Conservation (phyloP, 2,113 vertebrate genomes). For the Hystrix brachyura region DNA sequence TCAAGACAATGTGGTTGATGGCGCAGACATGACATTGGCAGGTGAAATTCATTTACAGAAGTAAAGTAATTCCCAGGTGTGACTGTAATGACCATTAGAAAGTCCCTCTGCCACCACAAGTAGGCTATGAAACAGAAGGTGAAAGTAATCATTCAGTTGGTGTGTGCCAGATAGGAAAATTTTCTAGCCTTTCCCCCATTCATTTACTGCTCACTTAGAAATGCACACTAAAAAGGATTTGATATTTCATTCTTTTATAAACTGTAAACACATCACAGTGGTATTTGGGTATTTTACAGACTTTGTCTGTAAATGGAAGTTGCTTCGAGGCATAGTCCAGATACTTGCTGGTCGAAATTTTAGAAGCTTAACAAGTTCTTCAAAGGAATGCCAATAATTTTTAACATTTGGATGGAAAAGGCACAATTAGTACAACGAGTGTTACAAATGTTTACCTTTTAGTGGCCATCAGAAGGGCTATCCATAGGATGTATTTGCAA, state of each 20-base stretch:
- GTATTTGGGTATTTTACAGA: constrained; percentile 80
- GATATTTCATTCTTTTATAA: constrained; percentile 70
- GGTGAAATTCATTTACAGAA: constrained; percentile 79
- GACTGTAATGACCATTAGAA: constrained; percentile 53
- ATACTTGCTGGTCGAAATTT: constrained; percentile 70
- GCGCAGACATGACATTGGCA: constrained; percentile 71
- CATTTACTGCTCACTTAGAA: constrained; percentile 77
- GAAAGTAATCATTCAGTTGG: constrained; percentile 53
- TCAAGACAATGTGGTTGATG: constrained; percentile 67
- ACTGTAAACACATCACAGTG: constrained; percentile 73
- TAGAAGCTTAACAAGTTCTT: constrained; percentile 70
- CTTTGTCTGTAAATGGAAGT: constrained; percentile 79
- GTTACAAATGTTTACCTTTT: constrained; percentile 18
- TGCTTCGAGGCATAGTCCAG: constrained; percentile 78
- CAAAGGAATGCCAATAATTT: constrained; percentile 76
- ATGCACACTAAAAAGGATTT: constrained; percentile 69
- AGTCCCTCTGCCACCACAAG: constrained; percentile 8
- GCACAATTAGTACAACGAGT: constrained; percentile 47
- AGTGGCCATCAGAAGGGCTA: constrained; percentile 42
- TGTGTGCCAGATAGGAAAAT: constrained; percentile 20
- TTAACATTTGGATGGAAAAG: constrained; percentile 61
- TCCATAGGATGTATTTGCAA: constrained; percentile 59
- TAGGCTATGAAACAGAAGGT: constrained; percentile 31
- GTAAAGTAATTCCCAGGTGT: constrained; percentile 44
- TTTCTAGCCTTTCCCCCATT: constrained; percentile 12